phyloP scores from a whole-genome alignment of 2,888 invertebrate genomes.

The Macrosoma leucophasiata region DNA sequence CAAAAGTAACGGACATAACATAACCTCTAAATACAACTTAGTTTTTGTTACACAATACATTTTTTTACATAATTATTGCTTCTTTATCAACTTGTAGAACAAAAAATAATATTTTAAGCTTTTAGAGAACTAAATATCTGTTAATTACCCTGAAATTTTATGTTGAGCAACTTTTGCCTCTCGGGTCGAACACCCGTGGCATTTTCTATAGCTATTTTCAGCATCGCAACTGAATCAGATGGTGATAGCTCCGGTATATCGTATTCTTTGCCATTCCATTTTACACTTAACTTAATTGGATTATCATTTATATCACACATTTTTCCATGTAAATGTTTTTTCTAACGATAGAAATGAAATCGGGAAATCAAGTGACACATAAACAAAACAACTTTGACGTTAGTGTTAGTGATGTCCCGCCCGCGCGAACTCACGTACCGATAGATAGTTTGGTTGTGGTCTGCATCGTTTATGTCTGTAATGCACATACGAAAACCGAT shows the following conservation, averaged over 20 bases:
- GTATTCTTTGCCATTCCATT: constrained; percentile 96
- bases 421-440: too few relatives aligned
- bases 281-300: constrained; percentile 80
- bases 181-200: constrained; percentile 94
- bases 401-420: too few relatives aligned
- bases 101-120: too few relatives aligned
- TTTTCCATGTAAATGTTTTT: constrained; percentile 39
- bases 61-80: too few relatives aligned
- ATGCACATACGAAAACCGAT: too few relatives aligned
- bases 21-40: too few relatives aligned
- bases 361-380: constrained; percentile 46
- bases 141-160: constrained; percentile 90
- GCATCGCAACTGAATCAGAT: constrained; percentile 85
- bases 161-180: constrained; percentile 93
- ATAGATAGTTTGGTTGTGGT: too few relatives aligned
- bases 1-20: too few relatives aligned
- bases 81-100: too few relatives aligned
- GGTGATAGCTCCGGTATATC: constrained; percentile 83
- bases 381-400: constrained; percentile 46
- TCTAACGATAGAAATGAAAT: constrained; percentile 19
- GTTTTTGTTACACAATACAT: too few relatives aligned
- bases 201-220: constrained; percentile 90
- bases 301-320: constrained; percentile 69
- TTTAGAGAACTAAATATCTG: constrained; percentile 10
- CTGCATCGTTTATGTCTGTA: too few relatives aligned